phyloP scores from a whole-genome alignment of 2,113 vertebrate genomes.

The Heterotis niloticus region DNA sequence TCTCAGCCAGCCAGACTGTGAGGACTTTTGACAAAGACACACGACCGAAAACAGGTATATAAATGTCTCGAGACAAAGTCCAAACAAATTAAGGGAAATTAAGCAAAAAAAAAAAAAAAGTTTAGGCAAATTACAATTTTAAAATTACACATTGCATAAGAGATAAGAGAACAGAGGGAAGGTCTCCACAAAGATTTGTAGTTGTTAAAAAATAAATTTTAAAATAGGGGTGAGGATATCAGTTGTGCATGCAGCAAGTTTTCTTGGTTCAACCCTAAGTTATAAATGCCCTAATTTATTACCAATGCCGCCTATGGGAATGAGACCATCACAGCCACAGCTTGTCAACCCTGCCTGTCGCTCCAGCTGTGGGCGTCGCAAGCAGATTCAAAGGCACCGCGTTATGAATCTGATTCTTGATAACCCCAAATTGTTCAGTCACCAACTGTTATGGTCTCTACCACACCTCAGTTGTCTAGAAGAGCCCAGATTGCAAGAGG shows the following conservation, averaged over 20 bases:
- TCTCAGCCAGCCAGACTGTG: conserved; percentile 3
- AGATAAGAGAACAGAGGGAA: not conserved
- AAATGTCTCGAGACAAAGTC: conserved; percentile 12
- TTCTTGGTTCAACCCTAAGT: not conserved
- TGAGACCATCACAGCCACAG: conserved; percentile 35
- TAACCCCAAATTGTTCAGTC: conserved; percentile 37
- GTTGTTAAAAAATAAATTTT: not conserved
- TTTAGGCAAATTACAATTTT: conserved; percentile 21
- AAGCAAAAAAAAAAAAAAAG: conserved; percentile 29
- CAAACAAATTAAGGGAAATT: too few species aligned
- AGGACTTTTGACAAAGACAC: too few species aligned
- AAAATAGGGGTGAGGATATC: not conserved
- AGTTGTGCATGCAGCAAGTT: not conserved
- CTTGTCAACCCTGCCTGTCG: conserved; percentile 55
- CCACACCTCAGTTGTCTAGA: not conserved
- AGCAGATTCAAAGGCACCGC: conserved; percentile 61
- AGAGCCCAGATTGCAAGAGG: not conserved
- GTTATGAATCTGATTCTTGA: conserved; percentile 50
- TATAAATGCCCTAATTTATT: conserved; percentile 6
- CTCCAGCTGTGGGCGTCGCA: conserved; percentile 40
- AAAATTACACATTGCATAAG: conserved; percentile 43
- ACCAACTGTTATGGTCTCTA: not conserved
- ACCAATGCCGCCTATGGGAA: conserved; percentile 12
- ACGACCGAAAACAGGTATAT: not conserved
- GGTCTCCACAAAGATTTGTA: not conserved